Conservation (phyloP, 2,888 invertebrate species). For the Lysandra coridon region DNA sequence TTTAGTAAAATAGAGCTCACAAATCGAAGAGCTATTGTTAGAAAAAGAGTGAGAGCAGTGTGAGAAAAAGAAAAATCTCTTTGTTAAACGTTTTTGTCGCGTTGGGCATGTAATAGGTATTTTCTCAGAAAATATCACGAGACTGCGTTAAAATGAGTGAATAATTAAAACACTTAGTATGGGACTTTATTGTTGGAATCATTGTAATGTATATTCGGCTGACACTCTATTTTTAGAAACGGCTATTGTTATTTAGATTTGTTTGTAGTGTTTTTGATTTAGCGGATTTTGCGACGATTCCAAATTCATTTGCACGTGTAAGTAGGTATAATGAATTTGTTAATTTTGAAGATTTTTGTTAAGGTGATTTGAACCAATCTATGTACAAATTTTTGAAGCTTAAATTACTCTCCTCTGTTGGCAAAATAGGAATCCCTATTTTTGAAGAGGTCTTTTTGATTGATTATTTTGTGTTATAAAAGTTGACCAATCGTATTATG, state of each 20-base stretch:
- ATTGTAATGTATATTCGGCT: not conserved
- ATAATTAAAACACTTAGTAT: conserved; percentile 9
- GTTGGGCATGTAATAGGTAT: conserved; percentile 21
- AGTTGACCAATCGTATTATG: too few species aligned
- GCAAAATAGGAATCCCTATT: too few species aligned
- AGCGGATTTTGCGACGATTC: not conserved
- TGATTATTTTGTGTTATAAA: too few species aligned
- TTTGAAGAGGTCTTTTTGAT: too few species aligned
- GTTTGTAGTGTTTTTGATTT: not conserved
- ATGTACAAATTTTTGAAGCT: too few species aligned
- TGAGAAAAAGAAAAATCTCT: conserved; percentile 26
- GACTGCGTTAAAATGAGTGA: conserved; percentile 11
- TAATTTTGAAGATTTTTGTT: too few species aligned
- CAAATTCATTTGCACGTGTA: not conserved
- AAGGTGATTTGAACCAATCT: too few species aligned
- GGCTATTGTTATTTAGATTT: not conserved
- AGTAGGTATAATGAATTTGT: too few species aligned
- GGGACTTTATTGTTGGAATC: not conserved
- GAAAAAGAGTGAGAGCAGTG: not conserved
- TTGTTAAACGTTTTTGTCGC: conserved; percentile 21
- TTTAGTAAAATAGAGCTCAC: not conserved
- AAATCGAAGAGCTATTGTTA: conserved; percentile 1
- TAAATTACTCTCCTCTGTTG: too few species aligned
- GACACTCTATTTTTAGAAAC: not conserved
- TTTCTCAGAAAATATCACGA: conserved; percentile 13